Evolutionary conservation across 2,888 invertebrate species (phyloP), one percentile per base, ranked within the genome.

Genomic region (Chymomyza caudatula): DNA sequence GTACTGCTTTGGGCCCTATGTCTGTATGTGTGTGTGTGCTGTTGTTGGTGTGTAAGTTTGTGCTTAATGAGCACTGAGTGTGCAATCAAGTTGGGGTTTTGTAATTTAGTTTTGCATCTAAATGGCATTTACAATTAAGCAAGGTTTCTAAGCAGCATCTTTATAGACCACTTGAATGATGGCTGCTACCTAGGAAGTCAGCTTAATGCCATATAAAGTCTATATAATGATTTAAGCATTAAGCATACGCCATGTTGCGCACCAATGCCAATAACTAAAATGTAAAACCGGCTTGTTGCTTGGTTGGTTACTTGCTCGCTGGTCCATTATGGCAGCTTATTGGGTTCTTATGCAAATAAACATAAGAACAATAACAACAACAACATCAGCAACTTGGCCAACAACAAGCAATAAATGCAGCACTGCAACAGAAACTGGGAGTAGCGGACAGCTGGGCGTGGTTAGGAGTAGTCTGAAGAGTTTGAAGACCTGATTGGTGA

Each of bases 311-410:
- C 51, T 20, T 6, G 22, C 19, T 65, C 58, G 61, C 63, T 73
- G 55, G 66, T 60, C 63, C 49, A 76, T 75, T 73, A 69, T 76
- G 65, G 62, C 43, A 54, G 69, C 68, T 78, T 77, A 86, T 73
- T 78, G 69, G 66, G 67, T 67, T 84, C 69, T 68, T 76, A 85
- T 82, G 82, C 81, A 85, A 82, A 82, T 79, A 74, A 80, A 73
- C 74, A 64, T 15, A 55, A 66, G 49, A 66, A 43, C 63, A 63
- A 67, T 47, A 64, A 23, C 57, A 57, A 53, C 54, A 65, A 44
- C n/a, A 70, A 25, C n/a, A 60, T 57, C 58, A 69, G 58, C 15
- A 62, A 54, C 58, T 22, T 52, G 13, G 13, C 11, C 37, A 17
- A 17, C 47, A 4, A 19, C 47, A 19, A 47, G 19, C 47, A 37